phyloP scores from a whole-genome alignment of 2,113 vertebrate species.

The Scophthalmus maximus region DNA sequence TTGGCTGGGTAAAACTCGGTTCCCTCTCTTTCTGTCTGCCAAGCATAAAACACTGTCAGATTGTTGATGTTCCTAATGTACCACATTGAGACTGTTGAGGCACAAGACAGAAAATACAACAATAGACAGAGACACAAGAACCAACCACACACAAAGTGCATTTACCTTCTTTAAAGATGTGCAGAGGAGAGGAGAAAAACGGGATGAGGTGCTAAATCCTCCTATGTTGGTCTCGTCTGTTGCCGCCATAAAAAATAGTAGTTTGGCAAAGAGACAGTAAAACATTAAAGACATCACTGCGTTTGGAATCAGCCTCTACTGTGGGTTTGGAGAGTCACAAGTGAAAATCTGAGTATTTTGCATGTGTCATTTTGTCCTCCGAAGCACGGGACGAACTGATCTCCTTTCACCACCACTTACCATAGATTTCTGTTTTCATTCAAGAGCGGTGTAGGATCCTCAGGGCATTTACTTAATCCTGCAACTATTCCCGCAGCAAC shows the following conservation, averaged over 20 bases:
- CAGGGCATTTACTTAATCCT: slow-evolving; percentile 1
- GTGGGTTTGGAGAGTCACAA: slow-evolving; percentile 42
- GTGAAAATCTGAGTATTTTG: slow-evolving; percentile 42
- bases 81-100: not conserved
- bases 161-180: not conserved
- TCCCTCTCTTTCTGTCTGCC: not conserved
- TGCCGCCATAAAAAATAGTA: not conserved
- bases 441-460: slow-evolving; percentile 12
- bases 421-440: slow-evolving; percentile 43
- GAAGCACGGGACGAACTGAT: slow-evolving; percentile 23
- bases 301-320: slow-evolving; percentile 24
- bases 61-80: not conserved
- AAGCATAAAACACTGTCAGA: slow-evolving; percentile 6
- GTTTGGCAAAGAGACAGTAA: slow-evolving; percentile 33
- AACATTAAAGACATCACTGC: slow-evolving; percentile 15
- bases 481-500: slow-evolving; percentile 1
- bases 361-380: slow-evolving; percentile 41
- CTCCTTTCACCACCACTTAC: slow-evolving; percentile 31
- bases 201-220: slow-evolving; percentile 28
- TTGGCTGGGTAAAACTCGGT: not conserved
- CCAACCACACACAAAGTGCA: no score
- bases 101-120: slow-evolving; percentile 4
- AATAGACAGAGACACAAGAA: not conserved
- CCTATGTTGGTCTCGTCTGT: not conserved
- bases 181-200: not conserved